Evolutionary conservation across 1,140 invertebrate genomes (phyloP).

Genomic region (Artemia franciscana): DNA sequence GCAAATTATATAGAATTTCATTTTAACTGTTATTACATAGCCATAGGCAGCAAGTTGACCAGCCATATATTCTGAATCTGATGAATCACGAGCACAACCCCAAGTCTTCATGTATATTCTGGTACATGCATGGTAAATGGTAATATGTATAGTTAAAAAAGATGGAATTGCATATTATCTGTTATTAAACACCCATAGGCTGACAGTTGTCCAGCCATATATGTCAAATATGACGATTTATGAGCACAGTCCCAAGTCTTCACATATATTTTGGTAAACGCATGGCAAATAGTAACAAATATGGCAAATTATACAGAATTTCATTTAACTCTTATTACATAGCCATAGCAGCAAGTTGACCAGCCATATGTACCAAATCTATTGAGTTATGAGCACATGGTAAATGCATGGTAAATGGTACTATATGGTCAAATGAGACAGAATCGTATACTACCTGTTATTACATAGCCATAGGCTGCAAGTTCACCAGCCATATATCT

Average conservation of each 20-base stretch:
- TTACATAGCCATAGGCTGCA: constrained; percentile 56
- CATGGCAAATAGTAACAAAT: no score
- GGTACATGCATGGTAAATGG: no score
- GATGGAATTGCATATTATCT: constrained; percentile 18
- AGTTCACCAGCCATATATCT: constrained; percentile 89
- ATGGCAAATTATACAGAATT: no score
- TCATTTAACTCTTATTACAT: constrained; percentile 39
- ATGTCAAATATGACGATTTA: constrained; percentile 37
- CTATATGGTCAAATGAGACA: no score
- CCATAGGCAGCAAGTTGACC: constrained; percentile 69
- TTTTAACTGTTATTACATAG: constrained; percentile 43
- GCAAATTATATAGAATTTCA: background rate
- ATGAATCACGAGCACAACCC: constrained; percentile 37
- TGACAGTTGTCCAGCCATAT: constrained; percentile 84
- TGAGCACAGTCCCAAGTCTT: constrained; percentile 44
- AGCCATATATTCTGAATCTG: constrained; percentile 68
- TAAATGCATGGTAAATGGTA: no score
- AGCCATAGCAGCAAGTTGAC: constrained; percentile 69
- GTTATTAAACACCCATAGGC: constrained; percentile 66
- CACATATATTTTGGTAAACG: no score
- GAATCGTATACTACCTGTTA: constrained; percentile 40
- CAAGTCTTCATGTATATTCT: no score
- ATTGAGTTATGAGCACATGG: constrained; percentile 30
- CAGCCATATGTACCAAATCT: constrained; percentile 74
- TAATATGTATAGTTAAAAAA: no score